Conservation (phyloP, 2,113 vertebrate species). For the Grammomys dolichurus region DNA sequence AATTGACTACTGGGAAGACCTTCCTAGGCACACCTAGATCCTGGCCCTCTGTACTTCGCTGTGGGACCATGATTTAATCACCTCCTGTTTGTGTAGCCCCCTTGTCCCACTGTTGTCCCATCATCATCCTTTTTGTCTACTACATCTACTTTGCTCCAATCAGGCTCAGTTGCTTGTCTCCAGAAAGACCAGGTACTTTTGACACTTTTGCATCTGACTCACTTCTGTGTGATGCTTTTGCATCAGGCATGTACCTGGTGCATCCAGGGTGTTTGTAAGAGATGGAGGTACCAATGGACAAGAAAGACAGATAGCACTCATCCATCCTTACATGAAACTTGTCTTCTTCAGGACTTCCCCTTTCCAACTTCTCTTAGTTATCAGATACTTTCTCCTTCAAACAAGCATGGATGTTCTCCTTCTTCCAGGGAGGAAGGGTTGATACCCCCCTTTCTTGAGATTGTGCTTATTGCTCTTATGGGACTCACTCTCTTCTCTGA, state of each 20-base stretch:
- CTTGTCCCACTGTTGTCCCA: background rate
- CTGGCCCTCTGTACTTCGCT: background rate
- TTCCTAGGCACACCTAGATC: background rate
- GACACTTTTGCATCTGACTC: background rate
- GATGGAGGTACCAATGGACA: background rate
- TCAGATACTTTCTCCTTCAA: background rate
- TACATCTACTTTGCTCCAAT: no score
- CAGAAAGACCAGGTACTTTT: fast-evolving
- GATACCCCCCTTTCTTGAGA: background rate
- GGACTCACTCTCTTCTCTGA: background rate
- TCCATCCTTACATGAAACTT: background rate
- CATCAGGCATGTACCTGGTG: background rate
- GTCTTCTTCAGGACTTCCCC: background rate
- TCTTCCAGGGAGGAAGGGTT: background rate
- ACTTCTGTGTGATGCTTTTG: background rate
- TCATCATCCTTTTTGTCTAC: background rate
- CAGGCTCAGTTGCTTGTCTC: background rate
- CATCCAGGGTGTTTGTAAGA: background rate
- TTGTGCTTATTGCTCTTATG: background rate
- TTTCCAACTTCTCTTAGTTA: background rate
- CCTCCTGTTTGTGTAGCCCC: background rate
- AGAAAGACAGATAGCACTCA: background rate
- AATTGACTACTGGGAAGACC: background rate
- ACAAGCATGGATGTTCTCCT: background rate
- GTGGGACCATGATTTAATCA: background rate